Base-by-base conservation (phyloP, 2,797 vertebrate genomes). In the Enoplosus armatus region DNA sequence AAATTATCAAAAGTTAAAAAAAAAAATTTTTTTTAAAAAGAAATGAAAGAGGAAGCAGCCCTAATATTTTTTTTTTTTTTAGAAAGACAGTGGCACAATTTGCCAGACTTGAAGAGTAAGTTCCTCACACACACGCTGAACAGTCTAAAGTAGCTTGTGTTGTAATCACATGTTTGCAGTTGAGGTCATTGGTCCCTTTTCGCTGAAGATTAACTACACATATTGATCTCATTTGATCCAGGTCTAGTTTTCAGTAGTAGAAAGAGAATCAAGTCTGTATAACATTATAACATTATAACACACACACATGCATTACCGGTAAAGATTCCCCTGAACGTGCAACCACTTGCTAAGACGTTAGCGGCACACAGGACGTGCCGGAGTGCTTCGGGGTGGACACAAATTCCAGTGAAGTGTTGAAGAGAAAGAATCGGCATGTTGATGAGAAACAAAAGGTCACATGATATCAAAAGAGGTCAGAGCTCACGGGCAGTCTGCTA, bases 181-280 rank as follows among this genome's bases (percentile, higher is more conserved):
- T 50, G 65, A 83, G 92, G 88, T 77, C 92, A 61, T 84, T 88
- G 86, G 83, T 90, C 91, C 72, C 66, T 66, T 79, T 18, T 81
- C 76, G 93, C 87, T 91, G 86, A 94, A 94, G 53, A 94, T 94
- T 94, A 94, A 94, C 91, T 66, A 8, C 8, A 53, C 5, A 33
- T 84, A 92, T 92, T 89, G 93, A 94, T 93, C 70, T 77, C 3
- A 67, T 67, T 72, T 51, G 29, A 83, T 83, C 58, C 50, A 50
- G 60, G 66, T 72, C 68, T 37, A 63, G 53, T 35, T 27, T 66
- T 74, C 27, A 58, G 27, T n/a, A 50, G 47, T 0, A 24, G 20
- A 71, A 50, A 48, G 5, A 41, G 26, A 58, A 47, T 24, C 4
- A 29, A 29, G 24, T 68, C 14, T 29, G 24, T 11, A 26, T 59